Evolutionary conservation across 1,140 invertebrate species (phyloP).

Genomic region (Temnothorax longispinosus): DNA sequence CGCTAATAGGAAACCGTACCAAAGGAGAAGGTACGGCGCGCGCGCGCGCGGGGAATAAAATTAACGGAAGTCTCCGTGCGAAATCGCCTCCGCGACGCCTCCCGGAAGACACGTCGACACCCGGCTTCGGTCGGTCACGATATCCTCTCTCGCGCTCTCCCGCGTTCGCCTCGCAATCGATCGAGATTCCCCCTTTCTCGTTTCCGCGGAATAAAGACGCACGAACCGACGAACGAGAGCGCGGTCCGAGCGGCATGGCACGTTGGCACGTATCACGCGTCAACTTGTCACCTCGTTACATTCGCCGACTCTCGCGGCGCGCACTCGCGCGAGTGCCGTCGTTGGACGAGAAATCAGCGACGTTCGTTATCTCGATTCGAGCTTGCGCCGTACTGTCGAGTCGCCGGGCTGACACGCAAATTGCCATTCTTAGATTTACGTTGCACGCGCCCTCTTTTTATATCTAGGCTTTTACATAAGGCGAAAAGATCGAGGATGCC

Average conservation of each 20-base stretch:
- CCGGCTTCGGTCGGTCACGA: slow-evolving; percentile 61
- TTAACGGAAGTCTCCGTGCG: slow-evolving; percentile 72
- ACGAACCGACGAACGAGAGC: slow-evolving; percentile 20
- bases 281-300: slow-evolving; percentile 67
- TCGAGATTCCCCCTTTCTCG: slow-evolving; percentile 47
- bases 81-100: slow-evolving; percentile 70
- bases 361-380: slow-evolving; percentile 54
- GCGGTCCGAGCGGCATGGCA: slow-evolving; percentile 5
- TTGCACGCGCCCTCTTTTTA: slow-evolving; percentile 9
- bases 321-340: not conserved
- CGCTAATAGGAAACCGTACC: slow-evolving; percentile 74
- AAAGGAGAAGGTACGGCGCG: slow-evolving; percentile 7
- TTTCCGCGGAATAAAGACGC: slow-evolving; percentile 69
- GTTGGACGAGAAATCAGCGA: slow-evolving; percentile 33
- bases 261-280: slow-evolving; percentile 71
- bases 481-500: not conserved
- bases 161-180: slow-evolving; percentile 22
- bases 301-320: not conserved
- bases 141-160: not conserved
- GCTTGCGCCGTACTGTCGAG: not conserved
- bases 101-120: slow-evolving; percentile 65
- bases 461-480: not conserved
- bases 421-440: slow-evolving; percentile 26
- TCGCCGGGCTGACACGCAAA: slow-evolving; percentile 36
- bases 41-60: slow-evolving; percentile 61